Evolutionary conservation across 1,140 invertebrate species (phyloP), one percentile per base, ranked within the genome.

Genomic region (Anadara kagoshimensis): DNA sequence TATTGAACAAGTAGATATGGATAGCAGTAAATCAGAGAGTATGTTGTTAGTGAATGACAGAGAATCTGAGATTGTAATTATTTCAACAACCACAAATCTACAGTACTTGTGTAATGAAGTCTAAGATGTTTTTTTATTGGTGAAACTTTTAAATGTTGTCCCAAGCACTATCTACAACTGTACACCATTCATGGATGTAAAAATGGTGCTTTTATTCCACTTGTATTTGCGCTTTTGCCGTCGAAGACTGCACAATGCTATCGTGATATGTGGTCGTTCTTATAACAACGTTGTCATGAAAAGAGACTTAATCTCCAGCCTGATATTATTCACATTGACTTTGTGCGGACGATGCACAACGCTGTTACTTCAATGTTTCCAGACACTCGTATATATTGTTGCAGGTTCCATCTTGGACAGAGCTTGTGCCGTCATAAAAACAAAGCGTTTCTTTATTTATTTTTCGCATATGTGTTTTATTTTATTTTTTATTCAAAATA

Each of bases 121-220:
- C 18, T 47, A 47, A 10, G 8, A n/a, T 47, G 45, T 47, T 47
- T 47, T n/a, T n/a, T 47, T 47, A 47, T 47, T 10, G 45, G 8
- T 47, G 8, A 10, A 8, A 47, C 18, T 47, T 10, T 47, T 53
- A 53, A 7, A 53, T n/a, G 51, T 53, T 14, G 22, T 53, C 16
- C 22, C 22, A n/a, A 53, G 5, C 51, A n/a, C 5, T 53, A n/a
- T n/a, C 22, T 53, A n/a, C 51, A 56, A n/a, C n/a, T n/a, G n/a
- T n/a, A n/a, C n/a, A n/a, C n/a, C n/a, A 41, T 59, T 59, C 57
- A 59, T 59, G 57, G 26, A 59, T 59, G 26, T 41, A 59, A 41
- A 18, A 59, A 59, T 18, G 57, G 57, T 8, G 43, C 36, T n/a
- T 59, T 41, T 59, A 18, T 59, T 14, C 57, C 57, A 14, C n/a